Conservation (phyloP, 2,888 invertebrate genomes). For the Drosophila stalkeri region DNA sequence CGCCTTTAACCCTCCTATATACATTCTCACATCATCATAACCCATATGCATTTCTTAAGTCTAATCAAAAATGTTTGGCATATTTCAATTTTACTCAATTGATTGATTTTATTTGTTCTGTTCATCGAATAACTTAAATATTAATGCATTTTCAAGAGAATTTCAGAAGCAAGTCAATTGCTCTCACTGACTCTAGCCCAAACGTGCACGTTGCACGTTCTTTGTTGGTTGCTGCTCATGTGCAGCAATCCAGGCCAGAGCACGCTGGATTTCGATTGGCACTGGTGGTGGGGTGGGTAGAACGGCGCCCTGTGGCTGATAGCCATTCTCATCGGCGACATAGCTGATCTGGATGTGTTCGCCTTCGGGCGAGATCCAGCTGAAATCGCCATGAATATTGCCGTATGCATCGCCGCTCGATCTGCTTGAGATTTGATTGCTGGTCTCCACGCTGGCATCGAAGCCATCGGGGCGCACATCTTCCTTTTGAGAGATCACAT, state of each 20-base stretch:
- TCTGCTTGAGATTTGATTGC: conserved; percentile 61
- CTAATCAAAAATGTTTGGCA: neutral
- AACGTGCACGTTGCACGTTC: no score
- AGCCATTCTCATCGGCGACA: conserved; percentile 79
- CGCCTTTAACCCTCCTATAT: no score
- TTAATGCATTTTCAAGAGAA: neutral
- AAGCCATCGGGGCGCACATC: conserved; percentile 79
- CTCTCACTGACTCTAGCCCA: no score
- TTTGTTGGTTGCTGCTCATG: conserved; percentile 22
- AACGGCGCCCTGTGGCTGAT: conserved; percentile 62
- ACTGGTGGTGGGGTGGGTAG: conserved; percentile 71
- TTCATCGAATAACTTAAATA: conserved; percentile 26
- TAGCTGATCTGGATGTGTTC: conserved; percentile 67
- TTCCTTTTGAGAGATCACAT: conserved; percentile 45
- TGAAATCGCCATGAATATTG: conserved; percentile 68
- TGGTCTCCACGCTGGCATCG: conserved; percentile 52
- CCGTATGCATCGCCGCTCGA: conserved; percentile 73
- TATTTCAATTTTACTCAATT: conserved; percentile 5
- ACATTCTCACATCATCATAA: no score
- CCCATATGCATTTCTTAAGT: neutral
- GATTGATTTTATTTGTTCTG: conserved; percentile 31
- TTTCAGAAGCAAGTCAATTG: conserved; percentile 17
- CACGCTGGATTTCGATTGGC: conserved; percentile 57
- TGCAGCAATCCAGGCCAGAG: conserved; percentile 59
- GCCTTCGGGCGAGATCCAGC: conserved; percentile 77